These are phyloP conservation scores for Corticium candelabrum DNA, from an alignment of 37 sponge, comb jelly and placozoan species.

Conservation along the genomic window DNA sequence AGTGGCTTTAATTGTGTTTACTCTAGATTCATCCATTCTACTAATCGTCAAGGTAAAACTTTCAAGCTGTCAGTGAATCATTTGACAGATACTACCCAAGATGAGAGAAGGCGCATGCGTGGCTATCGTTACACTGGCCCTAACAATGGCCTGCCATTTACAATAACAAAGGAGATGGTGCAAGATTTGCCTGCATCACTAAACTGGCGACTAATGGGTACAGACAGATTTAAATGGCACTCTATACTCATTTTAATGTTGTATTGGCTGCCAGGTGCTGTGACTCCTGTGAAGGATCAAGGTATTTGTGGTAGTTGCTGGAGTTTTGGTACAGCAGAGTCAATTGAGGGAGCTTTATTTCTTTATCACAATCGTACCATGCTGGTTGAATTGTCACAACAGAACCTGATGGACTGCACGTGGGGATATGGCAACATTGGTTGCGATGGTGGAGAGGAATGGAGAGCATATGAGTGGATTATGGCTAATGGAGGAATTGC, in stretches of 20 bases:
- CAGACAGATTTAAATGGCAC: not conserved
- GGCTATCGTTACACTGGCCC: not conserved
- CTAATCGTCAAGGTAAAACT: constrained; percentile 11
- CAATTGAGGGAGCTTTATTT: constrained; percentile 86
- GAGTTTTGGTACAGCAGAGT: constrained; percentile 92
- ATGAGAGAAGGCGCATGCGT: not conserved
- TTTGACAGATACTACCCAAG: not conserved
- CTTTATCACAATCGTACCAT: constrained; percentile 27
- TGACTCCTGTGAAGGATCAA: constrained; percentile 95
- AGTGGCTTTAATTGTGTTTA: no score
- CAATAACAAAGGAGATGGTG: not conserved
- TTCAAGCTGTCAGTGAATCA: constrained; percentile 19
- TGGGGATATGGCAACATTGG: constrained; percentile 97
- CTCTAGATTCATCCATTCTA: constrained; percentile 21
- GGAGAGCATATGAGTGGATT: constrained; percentile 87
- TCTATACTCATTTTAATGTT: not conserved
- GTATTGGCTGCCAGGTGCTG: constrained; percentile 49
- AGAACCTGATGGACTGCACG: constrained; percentile 83
- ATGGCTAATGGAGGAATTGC: constrained; percentile 74
- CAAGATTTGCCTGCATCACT: not conserved
- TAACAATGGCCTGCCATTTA: not conserved
- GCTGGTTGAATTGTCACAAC: constrained; percentile 12
- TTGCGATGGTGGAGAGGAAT: constrained; percentile 98
- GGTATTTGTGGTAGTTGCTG: constrained; percentile 98
- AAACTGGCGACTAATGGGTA: not conserved